Base-by-base conservation (phyloP, 37 sponge, comb jelly and placozoan genomes). In the Petrosia ficiformis region DNA sequence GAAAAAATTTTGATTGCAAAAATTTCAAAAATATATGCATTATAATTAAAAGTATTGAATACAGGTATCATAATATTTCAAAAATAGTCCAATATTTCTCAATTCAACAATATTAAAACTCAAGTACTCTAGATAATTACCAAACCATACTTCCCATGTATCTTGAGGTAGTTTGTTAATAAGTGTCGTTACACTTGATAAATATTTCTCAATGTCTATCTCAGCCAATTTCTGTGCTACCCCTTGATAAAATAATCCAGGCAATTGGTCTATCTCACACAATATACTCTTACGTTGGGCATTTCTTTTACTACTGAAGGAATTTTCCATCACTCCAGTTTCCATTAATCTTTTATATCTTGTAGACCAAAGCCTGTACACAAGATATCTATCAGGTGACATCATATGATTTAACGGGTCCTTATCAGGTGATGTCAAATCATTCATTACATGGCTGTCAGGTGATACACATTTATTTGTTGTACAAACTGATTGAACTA, bases 91-190 rank as follows among this genome's bases (percentile, higher is more conserved):
- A 22, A 93, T 90, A 65, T 73, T 35, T 30, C 77, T 65, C 28
- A 77, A 70, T 29, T 71, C 83, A 44, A 93, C 93, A 43, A 71
- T 68, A 54, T 39, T 64, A 21, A 77, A 70, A 29, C 65, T 81
- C 4, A 93, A 11, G 52, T 77, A 87, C 68, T 93, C 94, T 3
- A 93, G 70, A 34, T 82, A 93, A 68, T 93, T 93, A 3, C 94
- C 94, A 25, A 79, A 24, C 94, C 94, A 93, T 42, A 93, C 28
- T 31, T 85, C 83, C 85, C 86, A 83, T 4, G 94, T 89, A 48
- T 82, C 83, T 6, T n/a, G 41, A 10, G 94, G 94, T 11, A 93
- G 42, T 41, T 81, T 52, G 5, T 25, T 29, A 8, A 81, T 70
- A 22, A 75, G 42, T 25, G 31, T 31, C 0, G 59, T 63, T 65